Evolutionary conservation across 2,888 invertebrate genomes (phyloP).

Genomic region (Polyploca ridens): DNA sequence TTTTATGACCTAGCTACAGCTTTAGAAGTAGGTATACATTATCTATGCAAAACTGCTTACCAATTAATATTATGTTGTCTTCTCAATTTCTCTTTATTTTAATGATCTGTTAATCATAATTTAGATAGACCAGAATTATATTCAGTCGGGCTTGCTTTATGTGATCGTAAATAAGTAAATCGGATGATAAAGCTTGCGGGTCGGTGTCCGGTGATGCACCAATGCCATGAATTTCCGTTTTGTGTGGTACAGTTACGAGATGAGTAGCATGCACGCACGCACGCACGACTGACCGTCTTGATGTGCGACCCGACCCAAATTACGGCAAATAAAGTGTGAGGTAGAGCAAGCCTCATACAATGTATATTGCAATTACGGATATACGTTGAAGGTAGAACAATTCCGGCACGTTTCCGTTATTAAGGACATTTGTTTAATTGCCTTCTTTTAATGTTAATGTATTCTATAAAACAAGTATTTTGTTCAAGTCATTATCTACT

Average conservation of each 20-base stretch:
- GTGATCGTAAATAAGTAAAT: neutral
- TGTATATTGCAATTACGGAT: slow-evolving; percentile 18
- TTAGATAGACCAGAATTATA: too few species aligned
- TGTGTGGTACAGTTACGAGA: slow-evolving; percentile 39
- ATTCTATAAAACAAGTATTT: neutral
- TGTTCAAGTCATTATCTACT: neutral
- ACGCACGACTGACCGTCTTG: slow-evolving; percentile 20
- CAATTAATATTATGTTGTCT: too few species aligned
- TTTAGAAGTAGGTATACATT: too few species aligned
- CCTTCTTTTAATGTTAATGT: neutral
- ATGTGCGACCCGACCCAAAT: slow-evolving; percentile 34
- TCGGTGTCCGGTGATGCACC: slow-evolving; percentile 16
- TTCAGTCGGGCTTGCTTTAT: too few species aligned
- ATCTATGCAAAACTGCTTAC: too few species aligned
- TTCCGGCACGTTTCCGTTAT: slow-evolving; percentile 14
- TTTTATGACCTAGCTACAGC: too few species aligned
- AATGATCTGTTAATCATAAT: too few species aligned
- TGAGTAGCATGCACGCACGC: slow-evolving; percentile 19
- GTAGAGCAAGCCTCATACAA: slow-evolving; percentile 24
- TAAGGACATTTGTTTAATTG: neutral
- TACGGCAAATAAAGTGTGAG: slow-evolving; percentile 30
- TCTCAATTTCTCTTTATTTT: too few species aligned
- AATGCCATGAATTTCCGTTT: slow-evolving; percentile 38
- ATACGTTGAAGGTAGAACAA: slow-evolving; percentile 11
- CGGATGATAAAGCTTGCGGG: neutral